These are phyloP conservation scores for Montipora foliosa DNA, from an alignment of 64 coral and sea anemone genomes.

Conservation along the genomic window DNA sequence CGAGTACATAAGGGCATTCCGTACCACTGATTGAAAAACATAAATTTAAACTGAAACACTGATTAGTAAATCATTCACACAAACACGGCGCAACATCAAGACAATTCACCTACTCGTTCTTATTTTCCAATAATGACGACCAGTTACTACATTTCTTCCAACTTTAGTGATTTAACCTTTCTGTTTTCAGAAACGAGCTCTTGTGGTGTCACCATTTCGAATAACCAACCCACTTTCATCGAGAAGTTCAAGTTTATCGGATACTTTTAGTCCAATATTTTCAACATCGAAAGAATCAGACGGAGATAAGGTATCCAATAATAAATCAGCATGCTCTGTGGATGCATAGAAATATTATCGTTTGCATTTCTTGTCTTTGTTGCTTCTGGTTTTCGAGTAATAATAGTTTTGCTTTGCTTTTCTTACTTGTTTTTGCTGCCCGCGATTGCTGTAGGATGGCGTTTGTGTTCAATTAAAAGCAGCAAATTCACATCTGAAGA, in stretches of 20 bases:
- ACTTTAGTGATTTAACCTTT: background rate
- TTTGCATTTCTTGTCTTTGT: background rate
- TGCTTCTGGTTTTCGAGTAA: background rate
- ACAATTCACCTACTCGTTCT: too few species aligned
- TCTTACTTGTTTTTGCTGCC: too few species aligned
- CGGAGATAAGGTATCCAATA: background rate
- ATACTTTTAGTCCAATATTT: background rate
- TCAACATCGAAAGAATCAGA: background rate
- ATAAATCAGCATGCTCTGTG: background rate
- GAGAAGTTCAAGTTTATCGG: constrained; percentile 1
- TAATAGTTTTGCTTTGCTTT: background rate
- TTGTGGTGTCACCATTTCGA: constrained; percentile 43
- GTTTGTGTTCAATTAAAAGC: too few species aligned
- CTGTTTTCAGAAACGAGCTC: constrained; percentile 39
- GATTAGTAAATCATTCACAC: too few species aligned
- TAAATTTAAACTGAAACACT: too few species aligned
- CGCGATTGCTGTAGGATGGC: too few species aligned
- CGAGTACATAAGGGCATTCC: too few species aligned
- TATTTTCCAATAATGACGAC: too few species aligned
- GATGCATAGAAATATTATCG: background rate
- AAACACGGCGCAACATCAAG: too few species aligned
- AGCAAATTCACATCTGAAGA: too few species aligned
- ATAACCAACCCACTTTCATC: background rate
- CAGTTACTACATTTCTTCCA: too few species aligned
- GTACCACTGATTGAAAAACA: too few species aligned